These are phyloP conservation scores for Amazona guildingii DNA, from an alignment of 2,113 vertebrate genomes.

Conservation along the genomic window DNA sequence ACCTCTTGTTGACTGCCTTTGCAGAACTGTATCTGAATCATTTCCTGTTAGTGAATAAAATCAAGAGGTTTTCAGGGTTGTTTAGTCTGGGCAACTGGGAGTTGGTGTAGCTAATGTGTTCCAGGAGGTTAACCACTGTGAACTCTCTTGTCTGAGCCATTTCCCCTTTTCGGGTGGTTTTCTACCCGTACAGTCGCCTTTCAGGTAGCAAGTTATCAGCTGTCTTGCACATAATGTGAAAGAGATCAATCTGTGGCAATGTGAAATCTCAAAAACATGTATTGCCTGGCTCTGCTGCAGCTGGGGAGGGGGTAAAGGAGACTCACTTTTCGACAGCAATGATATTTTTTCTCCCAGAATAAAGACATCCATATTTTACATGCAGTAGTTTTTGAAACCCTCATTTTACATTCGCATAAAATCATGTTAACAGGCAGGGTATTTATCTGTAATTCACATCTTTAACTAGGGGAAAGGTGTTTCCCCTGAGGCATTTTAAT, in stretches of 20 bases:
- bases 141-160: constrained; percentile 60
- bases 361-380: constrained; percentile 11
- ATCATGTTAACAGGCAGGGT: background rate
- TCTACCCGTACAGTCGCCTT: background rate
- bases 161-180: constrained; percentile 56
- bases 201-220: constrained; percentile 52
- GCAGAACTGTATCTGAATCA: constrained; percentile 58
- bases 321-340: background rate
- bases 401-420: constrained; percentile 51
- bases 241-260: background rate
- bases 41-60: constrained; percentile 71
- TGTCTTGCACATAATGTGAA: background rate
- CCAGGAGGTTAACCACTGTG: constrained; percentile 65
- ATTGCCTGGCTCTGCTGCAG: background rate
- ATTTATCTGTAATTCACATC: constrained; percentile 39
- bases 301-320: background rate
- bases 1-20: constrained; percentile 60
- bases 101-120: constrained; percentile 63
- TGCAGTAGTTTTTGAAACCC: constrained; percentile 27
- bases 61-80: constrained; percentile 52
- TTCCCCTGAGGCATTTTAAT: constrained; percentile 28
- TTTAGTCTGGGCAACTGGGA: constrained; percentile 74
- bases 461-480: background rate
- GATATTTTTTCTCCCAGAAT: background rate
- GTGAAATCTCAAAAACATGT: background rate